These are phyloP conservation scores for Lamproptera curius DNA, from an alignment of 2,888 invertebrate genomes.

Conservation along the genomic window DNA sequence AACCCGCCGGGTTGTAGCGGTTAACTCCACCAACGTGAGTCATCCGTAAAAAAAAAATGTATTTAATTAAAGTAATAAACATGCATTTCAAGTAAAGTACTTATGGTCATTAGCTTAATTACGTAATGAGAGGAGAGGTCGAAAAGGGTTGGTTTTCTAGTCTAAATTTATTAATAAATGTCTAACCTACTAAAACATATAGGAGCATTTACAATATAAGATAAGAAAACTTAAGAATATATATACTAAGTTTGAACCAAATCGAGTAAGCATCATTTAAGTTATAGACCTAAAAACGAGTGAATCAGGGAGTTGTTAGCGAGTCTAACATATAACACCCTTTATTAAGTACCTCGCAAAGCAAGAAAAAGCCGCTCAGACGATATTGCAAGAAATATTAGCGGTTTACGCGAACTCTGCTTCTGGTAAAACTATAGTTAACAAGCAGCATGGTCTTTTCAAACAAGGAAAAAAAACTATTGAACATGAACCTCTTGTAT, in stretches of 20 bases:
- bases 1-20: no score
- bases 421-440: conserved; percentile 13
- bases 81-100: no score
- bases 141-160: neutral
- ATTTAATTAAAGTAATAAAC: no score
- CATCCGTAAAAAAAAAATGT: no score
- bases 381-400: conserved; percentile 14
- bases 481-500: no score
- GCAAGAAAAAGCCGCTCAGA: conserved; percentile 21
- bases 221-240: neutral
- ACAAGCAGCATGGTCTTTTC: conserved; percentile 18
- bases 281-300: neutral
- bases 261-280: neutral
- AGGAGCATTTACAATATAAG: no score
- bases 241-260: neutral
- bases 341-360: conserved; percentile 11
- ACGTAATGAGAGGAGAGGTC: neutral
- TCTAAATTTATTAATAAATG: no score
- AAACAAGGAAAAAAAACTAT: conserved; percentile 20
- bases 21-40: no score
- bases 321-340: neutral
- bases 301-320: no score
- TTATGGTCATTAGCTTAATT: neutral
- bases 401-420: conserved; percentile 18
- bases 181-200: no score